Evolutionary conservation across 2,113 vertebrate species (phyloP).

Genomic region (Dermatemys mawii): DNA sequence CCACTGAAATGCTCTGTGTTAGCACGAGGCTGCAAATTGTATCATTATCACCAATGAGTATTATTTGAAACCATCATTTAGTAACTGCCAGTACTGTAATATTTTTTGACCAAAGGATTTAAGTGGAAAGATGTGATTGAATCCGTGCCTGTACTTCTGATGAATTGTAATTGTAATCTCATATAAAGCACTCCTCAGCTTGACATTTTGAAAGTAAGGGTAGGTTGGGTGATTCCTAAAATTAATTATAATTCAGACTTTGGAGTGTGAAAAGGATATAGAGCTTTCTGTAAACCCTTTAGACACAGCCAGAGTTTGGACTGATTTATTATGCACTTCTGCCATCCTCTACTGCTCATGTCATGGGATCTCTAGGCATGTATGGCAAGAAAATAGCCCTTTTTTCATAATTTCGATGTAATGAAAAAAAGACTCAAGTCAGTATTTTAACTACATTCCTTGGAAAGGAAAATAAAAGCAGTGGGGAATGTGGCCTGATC

Average conservation of each 20-base stretch:
- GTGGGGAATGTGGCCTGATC: background rate
- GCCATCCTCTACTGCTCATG: constrained; percentile 31
- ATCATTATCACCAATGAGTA: constrained; percentile 28
- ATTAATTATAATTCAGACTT: constrained; percentile 71
- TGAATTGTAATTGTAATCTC: constrained; percentile 65
- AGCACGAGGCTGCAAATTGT: constrained; percentile 11
- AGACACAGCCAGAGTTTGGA: constrained; percentile 57
- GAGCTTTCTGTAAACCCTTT: constrained; percentile 63
- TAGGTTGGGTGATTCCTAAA: constrained; percentile 64
- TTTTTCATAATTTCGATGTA: background rate
- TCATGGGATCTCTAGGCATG: constrained; percentile 38
- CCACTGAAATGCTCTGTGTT: constrained; percentile 24
- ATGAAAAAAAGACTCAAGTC: background rate
- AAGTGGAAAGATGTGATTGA: constrained; percentile 28
- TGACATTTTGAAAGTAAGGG: constrained; percentile 50
- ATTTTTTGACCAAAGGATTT: constrained; percentile 22
- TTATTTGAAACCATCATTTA: constrained; percentile 63
- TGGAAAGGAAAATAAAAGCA: constrained; percentile 14
- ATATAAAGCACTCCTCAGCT: constrained; percentile 50
- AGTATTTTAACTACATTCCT: constrained; percentile 39
- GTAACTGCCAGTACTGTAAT: constrained; percentile 51
- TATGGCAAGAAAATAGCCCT: constrained; percentile 28
- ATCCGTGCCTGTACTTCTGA: background rate
- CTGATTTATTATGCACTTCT: constrained; percentile 58
- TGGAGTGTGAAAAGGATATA: constrained; percentile 53